Base-by-base conservation (phyloP, 2,797 vertebrate genomes). In the Morus bassanus region DNA sequence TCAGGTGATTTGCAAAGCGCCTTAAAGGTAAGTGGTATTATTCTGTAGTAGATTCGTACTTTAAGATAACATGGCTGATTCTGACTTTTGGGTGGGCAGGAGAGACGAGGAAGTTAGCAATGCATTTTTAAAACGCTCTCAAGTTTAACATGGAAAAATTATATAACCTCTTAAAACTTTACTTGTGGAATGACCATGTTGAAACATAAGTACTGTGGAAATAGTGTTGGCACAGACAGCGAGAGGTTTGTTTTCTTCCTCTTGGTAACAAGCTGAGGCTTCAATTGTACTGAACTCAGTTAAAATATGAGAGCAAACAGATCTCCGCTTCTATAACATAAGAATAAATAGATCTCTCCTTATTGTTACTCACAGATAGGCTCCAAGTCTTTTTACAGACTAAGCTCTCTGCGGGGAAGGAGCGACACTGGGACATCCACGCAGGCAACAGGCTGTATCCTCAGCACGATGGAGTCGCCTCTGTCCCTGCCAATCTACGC, bases 391-490 rank as follows among this genome's bases (percentile, higher is more conserved):
- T 56, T 37, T 37, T 61, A 13, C 1, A 73, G 41, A 18, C 57
- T 9, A 30, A 93, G 63, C 43, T 65, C 53, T 37, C 82, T 30
- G 48, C 53, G 53, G 65, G 46, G 59, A 33, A 41, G 28, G 18
- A 27, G 73, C 7, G 9, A 28, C n/a, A 6, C 60, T 2, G 24
- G 61, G 67, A 73, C 19, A 18, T 7, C 33, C 5, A 6, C 1
- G 3, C 14, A 45, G 68, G 43, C 24, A 18, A 11, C 24, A 8
- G 72, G 51, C 43, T 8, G 39, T 1, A 9, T 28, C 59, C 56
- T n/a, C 14, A 3, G 56, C 13, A n/a, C 0, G 3, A 60, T 0
- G 9, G 22, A 15, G 69, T 31, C 19, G 2, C 11, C 51, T 53
- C 45, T 3, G 8, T 13, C 57, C 56, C 68, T 45, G 45, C 35